Evolutionary conservation across 2,113 vertebrate species (phyloP), one percentile per base, ranked within the genome.

Genomic region (Lepus americanus): DNA sequence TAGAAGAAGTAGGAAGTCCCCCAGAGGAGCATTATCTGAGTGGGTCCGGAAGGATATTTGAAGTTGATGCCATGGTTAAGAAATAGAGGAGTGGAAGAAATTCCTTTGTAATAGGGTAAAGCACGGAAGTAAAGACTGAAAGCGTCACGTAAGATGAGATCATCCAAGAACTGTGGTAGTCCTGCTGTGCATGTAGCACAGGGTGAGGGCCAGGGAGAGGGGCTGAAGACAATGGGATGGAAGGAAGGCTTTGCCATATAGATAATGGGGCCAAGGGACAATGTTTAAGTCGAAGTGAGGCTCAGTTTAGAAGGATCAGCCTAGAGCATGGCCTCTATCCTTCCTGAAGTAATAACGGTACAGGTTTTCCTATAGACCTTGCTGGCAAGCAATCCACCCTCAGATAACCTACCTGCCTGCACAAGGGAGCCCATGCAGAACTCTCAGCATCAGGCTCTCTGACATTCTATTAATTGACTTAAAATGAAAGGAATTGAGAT

Each of bases 341-440:
- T 17, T 88, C 22, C 20, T 67, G 16, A 74, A 39, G 44, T 70
- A 1, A 13, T 20, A 5, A 5, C 29, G 13, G 13, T 16, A 7
- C 4, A 44, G 27, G 6, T 90, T 82, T 36, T 29, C 31, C n/a
- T 29, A 1, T 27, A 9, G 27, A 36, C 20, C 8, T 49, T 31
- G 14, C 17, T 70, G 49, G 61, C n/a, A 31, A 39, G 64, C 11
- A 76, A 4, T 31, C 59, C n/a, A 20, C 51, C 27, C 17, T n/a
- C n/a, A 0, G 1, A 87, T n/a, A 1, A 19, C 12, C 1, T 2
- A 27, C 19, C 29, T 6, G 3, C 27, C 59, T 7, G 4, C 13
- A 1, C 2, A 44, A 49, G 51, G 22, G 5, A 33, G 17, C 14
- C 49, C 72, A 20, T 39, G 64, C 70, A 22, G 22, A 92, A 79